These are phyloP conservation scores for Ammospiza caudacuta DNA, from an alignment of 2,113 vertebrate species.

Conservation along the genomic window DNA sequence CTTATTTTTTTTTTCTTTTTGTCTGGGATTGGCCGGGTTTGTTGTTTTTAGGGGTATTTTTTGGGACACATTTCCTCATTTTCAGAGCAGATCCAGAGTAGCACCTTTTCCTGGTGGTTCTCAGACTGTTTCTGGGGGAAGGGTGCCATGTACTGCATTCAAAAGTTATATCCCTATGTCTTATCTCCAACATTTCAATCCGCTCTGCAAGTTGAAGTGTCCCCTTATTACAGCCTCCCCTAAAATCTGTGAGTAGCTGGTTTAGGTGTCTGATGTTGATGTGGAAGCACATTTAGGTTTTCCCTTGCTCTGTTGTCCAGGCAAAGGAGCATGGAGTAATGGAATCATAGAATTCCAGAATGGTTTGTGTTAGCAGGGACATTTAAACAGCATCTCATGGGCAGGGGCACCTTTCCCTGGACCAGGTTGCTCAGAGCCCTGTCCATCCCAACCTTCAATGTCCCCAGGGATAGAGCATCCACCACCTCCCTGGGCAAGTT, in stretches of 20 bases:
- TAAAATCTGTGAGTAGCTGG: background rate
- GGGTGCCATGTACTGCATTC: background rate
- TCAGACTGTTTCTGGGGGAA: background rate
- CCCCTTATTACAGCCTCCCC: background rate
- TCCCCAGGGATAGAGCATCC: background rate
- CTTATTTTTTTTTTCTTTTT: background rate
- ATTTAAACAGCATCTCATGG: background rate
- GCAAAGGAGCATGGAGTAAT: background rate
- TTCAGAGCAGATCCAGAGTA: background rate
- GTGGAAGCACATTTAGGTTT: background rate
- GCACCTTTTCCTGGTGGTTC: background rate
- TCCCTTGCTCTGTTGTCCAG: background rate
- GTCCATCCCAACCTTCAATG: rapidly evolving
- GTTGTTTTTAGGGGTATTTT: background rate
- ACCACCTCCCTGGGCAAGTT: background rate
- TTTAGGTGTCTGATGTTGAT: background rate
- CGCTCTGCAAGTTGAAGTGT: background rate
- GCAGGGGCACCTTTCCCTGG: background rate
- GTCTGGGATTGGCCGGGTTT: background rate
- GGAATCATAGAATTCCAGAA: background rate
- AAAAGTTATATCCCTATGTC: background rate
- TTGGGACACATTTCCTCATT: background rate
- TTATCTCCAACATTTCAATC: background rate
- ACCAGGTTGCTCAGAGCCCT: background rate
- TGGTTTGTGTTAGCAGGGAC: background rate